Percentiles rank a stretch among this genome's conserved stretches.
Conservation (phyloP, 2,888 invertebrate genomes). For the Hanleya hanleyi region DNA sequence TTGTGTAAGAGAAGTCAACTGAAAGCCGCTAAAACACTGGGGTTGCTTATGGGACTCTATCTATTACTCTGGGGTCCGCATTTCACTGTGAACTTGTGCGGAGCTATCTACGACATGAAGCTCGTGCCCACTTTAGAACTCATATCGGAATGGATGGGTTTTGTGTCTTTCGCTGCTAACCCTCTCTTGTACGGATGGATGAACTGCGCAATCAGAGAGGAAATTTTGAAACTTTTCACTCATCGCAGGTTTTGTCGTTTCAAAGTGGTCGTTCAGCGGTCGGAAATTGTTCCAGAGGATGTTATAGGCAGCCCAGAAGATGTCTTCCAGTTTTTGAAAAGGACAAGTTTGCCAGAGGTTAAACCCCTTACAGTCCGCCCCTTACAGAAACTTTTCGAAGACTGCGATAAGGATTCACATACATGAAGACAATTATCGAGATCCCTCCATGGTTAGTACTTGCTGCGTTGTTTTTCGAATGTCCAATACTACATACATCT, state of each 20-base stretch:
- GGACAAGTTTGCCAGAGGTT: too few species aligned
- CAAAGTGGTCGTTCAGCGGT: background rate
- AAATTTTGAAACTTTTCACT: slow-evolving; percentile 20
- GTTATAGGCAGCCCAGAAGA: slow-evolving; percentile 27
- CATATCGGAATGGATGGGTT: slow-evolving; percentile 40
- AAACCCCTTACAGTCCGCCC: too few species aligned
- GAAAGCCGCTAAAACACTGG: slow-evolving; percentile 36
- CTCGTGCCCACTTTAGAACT: slow-evolving; percentile 16
- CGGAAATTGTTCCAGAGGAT: too few species aligned
- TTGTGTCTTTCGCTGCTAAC: slow-evolving; percentile 41
- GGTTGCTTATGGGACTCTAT: slow-evolving; percentile 32
- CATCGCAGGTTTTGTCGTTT: background rate
- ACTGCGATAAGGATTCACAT: too few species aligned
- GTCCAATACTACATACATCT: too few species aligned
- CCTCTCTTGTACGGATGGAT: slow-evolving; percentile 48
- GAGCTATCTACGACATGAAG: background rate
- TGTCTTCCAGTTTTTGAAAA: slow-evolving; percentile 40
- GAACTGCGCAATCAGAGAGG: slow-evolving; percentile 41
- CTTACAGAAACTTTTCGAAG: too few species aligned
- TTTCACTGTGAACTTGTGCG: slow-evolving; percentile 32
- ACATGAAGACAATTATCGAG: too few species aligned
- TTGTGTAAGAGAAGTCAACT: slow-evolving; percentile 4
- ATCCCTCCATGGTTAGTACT: too few species aligned
- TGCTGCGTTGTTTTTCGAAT: too few species aligned
- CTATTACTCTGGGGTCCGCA: slow-evolving; percentile 42